Conservation (phyloP, 2,888 invertebrate genomes). For the Ramazzottius varieornatus region DNA sequence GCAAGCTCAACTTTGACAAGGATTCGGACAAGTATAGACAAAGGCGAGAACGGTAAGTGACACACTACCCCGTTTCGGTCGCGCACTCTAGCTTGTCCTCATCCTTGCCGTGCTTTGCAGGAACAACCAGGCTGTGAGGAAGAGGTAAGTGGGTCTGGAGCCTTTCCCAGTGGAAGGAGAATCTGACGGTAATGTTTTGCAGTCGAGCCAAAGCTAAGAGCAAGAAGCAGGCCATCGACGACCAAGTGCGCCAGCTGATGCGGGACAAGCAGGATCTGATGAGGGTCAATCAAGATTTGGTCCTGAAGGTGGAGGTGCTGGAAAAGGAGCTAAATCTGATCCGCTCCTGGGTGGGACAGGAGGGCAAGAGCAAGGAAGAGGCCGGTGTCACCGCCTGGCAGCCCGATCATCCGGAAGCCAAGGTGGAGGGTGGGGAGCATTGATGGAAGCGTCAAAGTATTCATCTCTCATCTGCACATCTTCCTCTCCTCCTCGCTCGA, state of each 20-base stretch:
- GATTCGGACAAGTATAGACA: neutral
- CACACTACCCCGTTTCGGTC: too few species aligned
- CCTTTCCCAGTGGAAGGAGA: neutral
- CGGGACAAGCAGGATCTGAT: neutral
- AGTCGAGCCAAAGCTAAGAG: neutral
- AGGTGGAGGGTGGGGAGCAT: too few species aligned
- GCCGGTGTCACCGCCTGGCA: neutral
- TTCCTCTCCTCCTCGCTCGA: too few species aligned
- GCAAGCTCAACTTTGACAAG: neutral
- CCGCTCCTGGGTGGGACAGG: neutral
- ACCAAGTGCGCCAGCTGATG: neutral
- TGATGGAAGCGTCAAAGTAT: too few species aligned
- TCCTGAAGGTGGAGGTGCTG: neutral
- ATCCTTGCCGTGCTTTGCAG: neutral
- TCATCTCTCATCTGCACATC: too few species aligned
- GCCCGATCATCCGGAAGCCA: neutral
- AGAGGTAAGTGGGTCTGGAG: neutral
- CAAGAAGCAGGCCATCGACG: neutral
- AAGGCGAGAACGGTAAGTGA: neutral
- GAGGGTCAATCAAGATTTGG: neutral
- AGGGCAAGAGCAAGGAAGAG: neutral
- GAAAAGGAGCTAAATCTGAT: neutral
- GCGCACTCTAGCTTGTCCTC: too few species aligned
- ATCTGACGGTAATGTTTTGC: too few species aligned
- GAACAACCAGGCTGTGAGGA: neutral